These are phyloP conservation scores for Stomorhina lunata DNA, from an alignment of 2,888 invertebrate genomes.

Conservation along the genomic window DNA sequence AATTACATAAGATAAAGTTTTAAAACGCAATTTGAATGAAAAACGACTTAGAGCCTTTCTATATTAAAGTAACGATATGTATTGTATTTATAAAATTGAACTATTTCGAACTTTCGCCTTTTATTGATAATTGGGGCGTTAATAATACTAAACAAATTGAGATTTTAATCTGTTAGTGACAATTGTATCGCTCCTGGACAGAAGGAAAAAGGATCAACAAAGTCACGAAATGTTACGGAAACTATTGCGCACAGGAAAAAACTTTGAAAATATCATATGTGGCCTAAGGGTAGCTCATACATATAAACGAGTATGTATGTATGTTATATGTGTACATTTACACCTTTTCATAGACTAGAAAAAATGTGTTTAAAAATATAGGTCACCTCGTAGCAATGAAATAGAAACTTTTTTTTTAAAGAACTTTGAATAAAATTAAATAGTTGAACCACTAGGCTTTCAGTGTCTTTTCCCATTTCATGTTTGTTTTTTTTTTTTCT, in stretches of 20 bases:
- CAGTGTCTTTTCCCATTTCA: no score
- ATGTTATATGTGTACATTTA: no score
- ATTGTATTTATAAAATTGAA: no score
- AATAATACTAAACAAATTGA: conserved; percentile 29
- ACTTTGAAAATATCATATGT: neutral
- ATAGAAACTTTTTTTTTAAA: neutral
- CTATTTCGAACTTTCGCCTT: neutral
- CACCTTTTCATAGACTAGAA: no score
- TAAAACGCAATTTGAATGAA: no score
- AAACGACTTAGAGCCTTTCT: no score
- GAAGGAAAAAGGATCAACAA: neutral
- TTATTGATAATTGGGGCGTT: conserved; percentile 31
- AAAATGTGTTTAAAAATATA: neutral
- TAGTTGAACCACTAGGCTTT: no score
- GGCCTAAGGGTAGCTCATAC: neutral
- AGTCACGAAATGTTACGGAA: conserved; percentile 28
- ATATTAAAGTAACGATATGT: no score
- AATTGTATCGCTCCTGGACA: no score
- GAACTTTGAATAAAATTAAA: neutral
- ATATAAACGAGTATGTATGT: neutral
- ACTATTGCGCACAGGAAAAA: neutral
- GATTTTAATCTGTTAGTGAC: conserved; percentile 39
- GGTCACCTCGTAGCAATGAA: neutral
- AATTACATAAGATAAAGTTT: no score
- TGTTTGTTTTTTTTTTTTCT: no score